Percentiles rank a stretch among this genome's conserved stretches.
Conservation (phyloP, 2,113 vertebrate genomes). For the Rana temporaria region DNA sequence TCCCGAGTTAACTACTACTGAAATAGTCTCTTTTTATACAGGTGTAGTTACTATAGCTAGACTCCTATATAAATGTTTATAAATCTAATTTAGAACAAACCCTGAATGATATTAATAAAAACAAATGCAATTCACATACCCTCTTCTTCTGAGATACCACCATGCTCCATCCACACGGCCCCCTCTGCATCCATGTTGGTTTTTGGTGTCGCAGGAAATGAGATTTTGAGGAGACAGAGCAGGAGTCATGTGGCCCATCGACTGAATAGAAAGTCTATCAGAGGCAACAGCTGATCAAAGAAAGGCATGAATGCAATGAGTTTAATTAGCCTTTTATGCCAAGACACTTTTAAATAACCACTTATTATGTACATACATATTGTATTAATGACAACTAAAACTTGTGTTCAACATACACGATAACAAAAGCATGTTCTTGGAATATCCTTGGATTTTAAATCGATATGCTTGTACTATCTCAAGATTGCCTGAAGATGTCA, state of each 20-base stretch:
- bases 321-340: not conserved
- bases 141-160: conserved; percentile 91
- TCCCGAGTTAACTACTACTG: too few relatives aligned
- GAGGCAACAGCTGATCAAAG: conserved; percentile 86
- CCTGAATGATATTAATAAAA: not conserved
- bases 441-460: not conserved
- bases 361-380: too few relatives aligned
- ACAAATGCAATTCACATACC: conserved; percentile 71
- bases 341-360: not conserved
- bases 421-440: not conserved
- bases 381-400: not conserved
- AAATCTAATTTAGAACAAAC: too few relatives aligned
- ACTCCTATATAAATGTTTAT: too few relatives aligned
- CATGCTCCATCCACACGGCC: conserved; percentile 90
- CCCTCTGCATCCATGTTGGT: conserved; percentile 89
- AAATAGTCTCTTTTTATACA: too few relatives aligned
- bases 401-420: not conserved
- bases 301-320: not conserved
- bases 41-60: too few relatives aligned
- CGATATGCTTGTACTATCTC: not conserved
- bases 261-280: conserved; percentile 95
- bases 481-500: not conserved
- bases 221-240: conserved; percentile 93
- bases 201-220: conserved; percentile 90
- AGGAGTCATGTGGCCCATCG: conserved; percentile 97